A percentile compares a stretch with the other conserved stretches of the same genome.
phyloP scores from a whole-genome alignment of 2,888 invertebrate species.

The Chesias legatella region DNA sequence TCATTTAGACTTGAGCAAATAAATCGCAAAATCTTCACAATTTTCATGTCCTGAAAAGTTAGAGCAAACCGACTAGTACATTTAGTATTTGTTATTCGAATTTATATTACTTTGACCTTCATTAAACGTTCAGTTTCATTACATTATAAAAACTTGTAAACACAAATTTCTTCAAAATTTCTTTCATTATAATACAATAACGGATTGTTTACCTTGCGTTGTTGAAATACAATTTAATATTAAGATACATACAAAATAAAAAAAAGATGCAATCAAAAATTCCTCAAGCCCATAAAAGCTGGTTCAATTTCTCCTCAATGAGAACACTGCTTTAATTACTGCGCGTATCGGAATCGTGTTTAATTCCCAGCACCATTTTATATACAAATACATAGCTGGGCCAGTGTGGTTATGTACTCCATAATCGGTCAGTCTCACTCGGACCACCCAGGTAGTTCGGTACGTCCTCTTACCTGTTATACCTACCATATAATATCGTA shows the following conservation, averaged over 20 bases:
- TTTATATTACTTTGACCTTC: no score
- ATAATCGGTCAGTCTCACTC: constrained; percentile 63
- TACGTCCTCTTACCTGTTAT: constrained; percentile 49
- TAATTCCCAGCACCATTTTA: constrained; percentile 62
- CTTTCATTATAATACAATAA: no score
- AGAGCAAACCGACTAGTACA: no score
- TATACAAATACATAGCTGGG: constrained; percentile 37
- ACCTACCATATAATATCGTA: constrained; percentile 28
- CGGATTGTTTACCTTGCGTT: no score
- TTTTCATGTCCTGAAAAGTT: no score
- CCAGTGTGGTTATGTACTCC: constrained; percentile 49
- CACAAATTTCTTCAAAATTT: no score
- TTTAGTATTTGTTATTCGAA: no score
- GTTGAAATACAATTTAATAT: no score
- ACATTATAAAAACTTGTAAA: no score
- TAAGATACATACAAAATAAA: background rate
- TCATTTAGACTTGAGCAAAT: no score
- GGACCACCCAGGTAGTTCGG: constrained; percentile 72
- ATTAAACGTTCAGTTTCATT: no score
- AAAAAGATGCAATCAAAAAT: constrained; percentile 1
- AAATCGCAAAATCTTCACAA: no score
- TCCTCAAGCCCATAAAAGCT: constrained; percentile 1
- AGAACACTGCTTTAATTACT: constrained; percentile 53
- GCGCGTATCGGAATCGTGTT: constrained; percentile 52
- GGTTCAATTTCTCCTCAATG: constrained; percentile 7